Conservation (phyloP, 2,113 vertebrate genomes). For the human (Homo sapiens) region DNA sequence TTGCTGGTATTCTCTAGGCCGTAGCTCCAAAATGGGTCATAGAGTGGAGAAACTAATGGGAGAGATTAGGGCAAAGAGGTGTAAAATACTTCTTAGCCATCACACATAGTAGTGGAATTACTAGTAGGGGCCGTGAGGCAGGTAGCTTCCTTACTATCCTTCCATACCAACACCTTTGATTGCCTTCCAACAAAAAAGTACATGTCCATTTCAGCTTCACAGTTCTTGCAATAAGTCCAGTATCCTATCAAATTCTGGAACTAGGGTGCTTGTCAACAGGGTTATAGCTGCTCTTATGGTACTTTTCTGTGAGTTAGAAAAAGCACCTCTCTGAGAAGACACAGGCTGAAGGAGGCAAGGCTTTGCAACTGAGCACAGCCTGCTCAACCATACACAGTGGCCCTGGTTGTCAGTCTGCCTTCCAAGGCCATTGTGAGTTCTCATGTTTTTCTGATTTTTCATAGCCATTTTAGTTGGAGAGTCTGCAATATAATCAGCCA, state of each 20-base stretch:
- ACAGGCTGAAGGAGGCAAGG: background rate
- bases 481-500: slow-evolving; percentile 34
- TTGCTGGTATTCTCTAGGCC: background rate
- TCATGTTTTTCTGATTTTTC: slow-evolving; percentile 43
- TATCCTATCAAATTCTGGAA: background rate
- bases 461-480: slow-evolving; percentile 17
- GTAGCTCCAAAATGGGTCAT: background rate
- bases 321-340: background rate
- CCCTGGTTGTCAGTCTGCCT: background rate
- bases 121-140: background rate
- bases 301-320: background rate
- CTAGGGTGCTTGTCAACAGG: background rate
- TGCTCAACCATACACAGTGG: background rate
- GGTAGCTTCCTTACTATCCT: background rate
- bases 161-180: background rate
- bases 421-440: background rate
- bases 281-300: background rate
- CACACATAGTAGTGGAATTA: background rate
- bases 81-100: background rate
- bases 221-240: background rate
- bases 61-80: background rate
- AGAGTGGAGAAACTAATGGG: background rate
- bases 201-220: background rate
- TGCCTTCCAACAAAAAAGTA: background rate
- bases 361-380: background rate